These are phyloP conservation scores for Kryphioiulus occultus DNA, from an alignment of 2,888 invertebrate genomes.

Conservation along the genomic window DNA sequence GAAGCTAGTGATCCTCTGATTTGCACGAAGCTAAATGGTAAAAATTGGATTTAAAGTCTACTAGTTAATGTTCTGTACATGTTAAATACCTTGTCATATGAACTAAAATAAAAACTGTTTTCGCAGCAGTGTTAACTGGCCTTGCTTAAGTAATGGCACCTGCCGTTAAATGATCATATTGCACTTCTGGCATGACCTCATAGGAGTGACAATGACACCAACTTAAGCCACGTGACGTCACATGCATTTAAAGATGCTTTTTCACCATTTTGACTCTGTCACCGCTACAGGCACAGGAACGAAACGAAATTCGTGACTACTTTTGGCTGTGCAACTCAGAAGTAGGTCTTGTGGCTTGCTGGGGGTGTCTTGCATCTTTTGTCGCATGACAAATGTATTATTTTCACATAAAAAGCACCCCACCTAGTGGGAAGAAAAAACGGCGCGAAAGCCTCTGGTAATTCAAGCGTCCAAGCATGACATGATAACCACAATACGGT, in stretches of 20 bases:
- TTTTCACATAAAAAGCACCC: neutral
- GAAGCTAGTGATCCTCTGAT: neutral
- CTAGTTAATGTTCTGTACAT: too few relatives aligned
- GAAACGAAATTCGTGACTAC: neutral
- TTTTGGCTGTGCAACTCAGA: neutral
- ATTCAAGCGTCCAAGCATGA: neutral
- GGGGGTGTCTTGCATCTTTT: neutral
- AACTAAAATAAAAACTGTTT: too few relatives aligned
- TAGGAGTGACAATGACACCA: too few relatives aligned
- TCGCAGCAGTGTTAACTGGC: too few relatives aligned
- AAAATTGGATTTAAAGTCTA: neutral
- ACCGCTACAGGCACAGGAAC: neutral
- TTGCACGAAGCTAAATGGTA: neutral
- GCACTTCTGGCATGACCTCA: too few relatives aligned
- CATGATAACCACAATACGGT: neutral
- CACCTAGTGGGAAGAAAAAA: conserved; percentile 25
- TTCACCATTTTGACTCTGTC: neutral
- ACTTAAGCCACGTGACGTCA: neutral
- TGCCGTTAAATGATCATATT: too few relatives aligned
- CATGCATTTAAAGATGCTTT: neutral
- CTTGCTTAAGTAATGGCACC: too few relatives aligned
- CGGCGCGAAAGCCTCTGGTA: neutral
- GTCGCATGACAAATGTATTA: conserved; percentile 20
- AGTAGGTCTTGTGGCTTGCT: conserved; percentile 13
- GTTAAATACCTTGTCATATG: too few relatives aligned